Conservation (phyloP, 2,113 vertebrate species). For the Archocentrus centrarchus region DNA sequence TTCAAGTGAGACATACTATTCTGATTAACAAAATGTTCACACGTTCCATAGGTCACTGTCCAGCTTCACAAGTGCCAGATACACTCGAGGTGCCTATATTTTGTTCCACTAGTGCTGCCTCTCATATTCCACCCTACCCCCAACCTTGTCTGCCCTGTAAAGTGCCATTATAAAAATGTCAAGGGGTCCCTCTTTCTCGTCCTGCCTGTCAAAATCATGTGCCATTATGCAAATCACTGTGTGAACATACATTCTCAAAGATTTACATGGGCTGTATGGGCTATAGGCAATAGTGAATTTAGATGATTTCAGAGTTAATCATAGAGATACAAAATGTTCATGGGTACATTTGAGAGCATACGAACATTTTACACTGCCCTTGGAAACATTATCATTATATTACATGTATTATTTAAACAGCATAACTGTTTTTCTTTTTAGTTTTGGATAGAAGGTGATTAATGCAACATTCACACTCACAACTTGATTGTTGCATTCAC, state of each 20-base stretch:
- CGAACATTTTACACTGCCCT: slow-evolving; percentile 46
- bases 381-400: neutral
- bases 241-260: slow-evolving; percentile 70
- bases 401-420: neutral
- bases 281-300: slow-evolving; percentile 55
- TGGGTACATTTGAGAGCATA: slow-evolving; percentile 46
- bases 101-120: slow-evolving; percentile 51
- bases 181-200: slow-evolving; percentile 70
- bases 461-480: neutral
- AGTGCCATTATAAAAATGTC: slow-evolving; percentile 82
- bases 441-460: neutral
- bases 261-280: slow-evolving; percentile 71
- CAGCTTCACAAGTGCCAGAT: slow-evolving; percentile 39
- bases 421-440: neutral
- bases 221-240: slow-evolving; percentile 78
- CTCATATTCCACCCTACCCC: slow-evolving; percentile 59
- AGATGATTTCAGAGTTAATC: slow-evolving; percentile 63
- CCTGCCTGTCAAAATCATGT: slow-evolving; percentile 78
- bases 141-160: slow-evolving; percentile 76
- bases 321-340: slow-evolving; percentile 20
- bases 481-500: too few species aligned
- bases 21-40: slow-evolving; percentile 14
- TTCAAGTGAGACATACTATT: neutral
- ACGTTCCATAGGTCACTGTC: slow-evolving; percentile 43
- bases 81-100: slow-evolving; percentile 51